Evolutionary conservation across 2,888 invertebrate genomes (phyloP), one percentile per base, ranked within the genome.

Genomic region (Spilarctia lutea): DNA sequence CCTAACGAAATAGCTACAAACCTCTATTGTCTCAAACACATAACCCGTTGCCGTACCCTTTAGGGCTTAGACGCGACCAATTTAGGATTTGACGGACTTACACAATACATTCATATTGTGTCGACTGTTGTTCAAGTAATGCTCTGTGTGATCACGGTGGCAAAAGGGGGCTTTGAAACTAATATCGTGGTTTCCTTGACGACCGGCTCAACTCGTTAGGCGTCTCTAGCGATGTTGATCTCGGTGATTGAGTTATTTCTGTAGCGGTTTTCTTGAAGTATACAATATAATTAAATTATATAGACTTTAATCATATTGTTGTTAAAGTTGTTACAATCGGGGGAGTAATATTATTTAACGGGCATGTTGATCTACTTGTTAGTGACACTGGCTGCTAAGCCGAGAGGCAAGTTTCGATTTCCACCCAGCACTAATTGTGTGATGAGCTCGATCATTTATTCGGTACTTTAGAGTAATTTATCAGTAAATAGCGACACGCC

Each of bases 111-210:
- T 39, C 30, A 42, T 67, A 35, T 52, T 35, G 33, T 42, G 42
- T 33, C 16, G 16, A 24, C 2, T 24, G 18, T 42, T 7, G 24
- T 68, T 30, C 42, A 67, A 72, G 60, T 60, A 68, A 68, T 73
- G 30, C 42, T 72, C 27, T 30, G 18, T 69, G 33, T 35, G 56
- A 60, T 24, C 30, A 72, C 56, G 66, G 8, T 70, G 70, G 39
- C 18, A 8, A 30, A 45, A n/a, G 27, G 39, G 4, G 68, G 39
- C 33, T 73, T 68, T 48, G 35, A 39, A 73, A 65, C 48, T 65
- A 65, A 30, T 76, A 75, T 70, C 72, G 70, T 71, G 7, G 75
- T 74, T 83, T 73, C 77, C 73, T 77, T 77, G 68, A 52, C 68
- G 65, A 69, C 33, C 45, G 30, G 72, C 42, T 27, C 20, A 65